Conservation (phyloP, 2,113 vertebrate genomes). For the Calonectris borealis region DNA sequence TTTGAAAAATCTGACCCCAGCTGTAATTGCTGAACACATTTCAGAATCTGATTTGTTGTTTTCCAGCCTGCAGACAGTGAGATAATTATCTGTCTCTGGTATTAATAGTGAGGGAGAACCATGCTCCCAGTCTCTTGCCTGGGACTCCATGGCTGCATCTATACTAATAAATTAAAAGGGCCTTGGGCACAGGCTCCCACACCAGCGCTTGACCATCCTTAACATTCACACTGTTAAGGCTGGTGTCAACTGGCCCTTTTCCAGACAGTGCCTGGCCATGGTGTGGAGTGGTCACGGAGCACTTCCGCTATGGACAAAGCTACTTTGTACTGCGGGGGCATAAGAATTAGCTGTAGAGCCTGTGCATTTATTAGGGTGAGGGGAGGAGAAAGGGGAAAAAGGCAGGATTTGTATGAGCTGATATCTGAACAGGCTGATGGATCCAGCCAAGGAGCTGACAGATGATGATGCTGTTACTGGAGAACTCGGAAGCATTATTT, state of each 20-base stretch:
- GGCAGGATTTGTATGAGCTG: background rate
- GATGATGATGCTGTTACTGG: background rate
- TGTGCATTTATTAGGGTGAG: background rate
- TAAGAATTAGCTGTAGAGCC: background rate
- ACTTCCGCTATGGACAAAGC: background rate
- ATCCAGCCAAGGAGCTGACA: background rate
- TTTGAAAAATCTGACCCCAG: background rate
- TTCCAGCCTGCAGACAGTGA: background rate
- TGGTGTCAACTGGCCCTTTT: background rate
- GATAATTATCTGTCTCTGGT: background rate
- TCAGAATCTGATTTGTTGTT: background rate
- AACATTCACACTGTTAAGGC: background rate
- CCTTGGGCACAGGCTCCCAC: background rate
- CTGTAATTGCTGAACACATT: background rate
- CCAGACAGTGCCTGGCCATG: background rate
- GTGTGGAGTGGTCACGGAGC: background rate
- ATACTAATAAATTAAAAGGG: background rate
- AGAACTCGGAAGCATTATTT: background rate
- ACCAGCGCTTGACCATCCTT: background rate
- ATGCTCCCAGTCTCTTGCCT: background rate
- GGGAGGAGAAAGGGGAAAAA: background rate
- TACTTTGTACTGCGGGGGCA: fast-evolving
- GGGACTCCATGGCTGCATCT: background rate
- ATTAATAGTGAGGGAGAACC: background rate
- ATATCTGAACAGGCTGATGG: background rate